A percentile compares a stretch with the other conserved stretches of the same genome.
Conservation (phyloP, 2,113 vertebrate genomes). For the Ascaphus truei region DNA sequence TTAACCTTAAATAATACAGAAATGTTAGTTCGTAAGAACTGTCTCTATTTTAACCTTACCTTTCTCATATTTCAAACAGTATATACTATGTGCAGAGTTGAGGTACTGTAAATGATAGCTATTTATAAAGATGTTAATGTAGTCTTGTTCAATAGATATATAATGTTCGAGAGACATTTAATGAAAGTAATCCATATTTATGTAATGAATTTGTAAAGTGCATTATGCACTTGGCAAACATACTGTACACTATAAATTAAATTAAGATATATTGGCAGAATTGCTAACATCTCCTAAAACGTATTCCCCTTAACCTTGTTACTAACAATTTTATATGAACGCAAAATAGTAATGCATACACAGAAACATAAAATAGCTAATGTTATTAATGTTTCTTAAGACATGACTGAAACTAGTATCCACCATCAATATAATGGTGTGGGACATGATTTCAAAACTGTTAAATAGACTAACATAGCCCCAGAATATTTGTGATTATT, state of each 20-base stretch:
- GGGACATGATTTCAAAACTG: no score
- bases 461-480: no score
- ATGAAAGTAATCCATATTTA: slow-evolving; percentile 13
- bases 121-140: slow-evolving; percentile 4
- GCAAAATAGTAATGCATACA: not conserved
- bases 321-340: not conserved
- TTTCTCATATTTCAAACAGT: not conserved
- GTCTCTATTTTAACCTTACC: no score
- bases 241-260: not conserved
- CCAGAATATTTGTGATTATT: no score
- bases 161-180: slow-evolving; percentile 15
- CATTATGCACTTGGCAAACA: slow-evolving; percentile 13
- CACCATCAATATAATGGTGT: no score
- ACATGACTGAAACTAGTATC: no score
- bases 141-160: not conserved
- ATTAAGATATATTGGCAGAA: slow-evolving; percentile 5
- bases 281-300: not conserved
- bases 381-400: no score
- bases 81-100: not conserved
- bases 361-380: not conserved
- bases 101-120: slow-evolving; percentile 6
- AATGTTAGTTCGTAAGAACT: no score
- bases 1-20: no score
- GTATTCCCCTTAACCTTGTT: not conserved
- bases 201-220: not conserved